Percentiles rank a stretch among this genome's conserved stretches.
These are phyloP conservation scores for Amphiura filiformis DNA, from an alignment of 35 echinoderm and acorn worm genomes.

Conservation along the genomic window DNA sequence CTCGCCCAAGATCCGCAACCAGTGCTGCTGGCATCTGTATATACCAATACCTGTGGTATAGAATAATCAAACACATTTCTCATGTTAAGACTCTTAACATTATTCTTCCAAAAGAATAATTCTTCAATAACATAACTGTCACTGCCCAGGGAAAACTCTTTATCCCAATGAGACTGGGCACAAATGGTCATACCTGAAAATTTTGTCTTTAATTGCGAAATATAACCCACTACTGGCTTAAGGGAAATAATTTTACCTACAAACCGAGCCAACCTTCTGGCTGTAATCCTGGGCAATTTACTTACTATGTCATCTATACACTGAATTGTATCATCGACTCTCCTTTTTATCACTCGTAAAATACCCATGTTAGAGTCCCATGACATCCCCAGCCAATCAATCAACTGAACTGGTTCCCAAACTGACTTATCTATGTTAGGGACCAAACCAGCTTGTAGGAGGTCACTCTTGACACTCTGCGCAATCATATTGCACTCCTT, in stretches of 20 bases:
- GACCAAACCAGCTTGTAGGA: slow-evolving; percentile 8
- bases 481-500: not conserved
- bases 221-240: slow-evolving; percentile 4
- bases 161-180: not conserved
- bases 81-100: not conserved
- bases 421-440: not conserved
- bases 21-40: slow-evolving; percentile 23
- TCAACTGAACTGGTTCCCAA: not conserved
- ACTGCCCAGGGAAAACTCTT: not conserved
- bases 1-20: slow-evolving; percentile 19
- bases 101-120: slow-evolving; percentile 21
- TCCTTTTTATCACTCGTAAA: slow-evolving; percentile 10
- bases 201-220: not conserved
- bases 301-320: not conserved
- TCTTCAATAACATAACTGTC: not conserved
- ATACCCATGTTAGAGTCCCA: not conserved
- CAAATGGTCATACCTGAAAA: not conserved
- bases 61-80: slow-evolving; percentile 12
- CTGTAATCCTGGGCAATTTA: not conserved
- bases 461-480: not conserved
- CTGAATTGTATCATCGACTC: not conserved
- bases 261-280: not conserved
- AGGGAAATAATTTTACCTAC: slow-evolving; percentile 20
- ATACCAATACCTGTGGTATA: slow-evolving; percentile 20
- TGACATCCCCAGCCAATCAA: slow-evolving; percentile 15